phyloP scores from a whole-genome alignment of 2,113 vertebrate genomes.

The cat (Felis catus) region F.catus_Fca126_mat1.0 CM031414.1:33244501-33245000 shows the following conservation, averaged over 20 bases:
- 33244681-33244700: too few relatives aligned
- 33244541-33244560: background rate
- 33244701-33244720: too few relatives aligned
- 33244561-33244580: too few relatives aligned
- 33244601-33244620: too few relatives aligned
- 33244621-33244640: too few relatives aligned
- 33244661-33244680: too few relatives aligned
- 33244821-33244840: background rate
- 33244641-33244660: too few relatives aligned
- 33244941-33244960: too few relatives aligned
- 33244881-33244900: background rate
- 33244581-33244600: too few relatives aligned
- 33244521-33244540: slow-evolving; percentile 20
- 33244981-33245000: too few relatives aligned
- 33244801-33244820: slow-evolving; percentile 26
- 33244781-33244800: background rate
- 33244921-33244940: background rate
- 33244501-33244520: background rate
- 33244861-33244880: background rate
- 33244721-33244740: too few relatives aligned
- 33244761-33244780: background rate
- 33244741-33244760: background rate
- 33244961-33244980: too few relatives aligned
- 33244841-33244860: background rate
- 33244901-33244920: background rate